phyloP scores from a whole-genome alignment of 64 coral and sea anemone genomes.

The Montipora capricornis region DNA sequence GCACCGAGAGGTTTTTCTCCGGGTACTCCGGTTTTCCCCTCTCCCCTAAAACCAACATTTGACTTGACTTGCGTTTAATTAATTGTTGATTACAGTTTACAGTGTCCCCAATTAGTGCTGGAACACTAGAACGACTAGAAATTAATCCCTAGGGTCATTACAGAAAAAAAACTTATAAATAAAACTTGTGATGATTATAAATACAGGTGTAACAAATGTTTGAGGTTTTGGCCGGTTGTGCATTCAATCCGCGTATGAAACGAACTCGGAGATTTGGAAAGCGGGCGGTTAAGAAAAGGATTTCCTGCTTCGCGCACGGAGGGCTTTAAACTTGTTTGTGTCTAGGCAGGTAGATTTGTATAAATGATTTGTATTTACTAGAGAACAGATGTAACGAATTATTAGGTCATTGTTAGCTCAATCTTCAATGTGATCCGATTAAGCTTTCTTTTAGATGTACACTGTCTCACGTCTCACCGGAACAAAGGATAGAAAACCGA shows the following conservation, averaged over 20 bases:
- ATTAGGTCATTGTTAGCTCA: not conserved
- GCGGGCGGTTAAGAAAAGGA: no score
- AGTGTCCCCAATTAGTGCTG: no score
- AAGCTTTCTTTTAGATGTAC: not conserved
- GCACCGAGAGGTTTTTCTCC: no score
- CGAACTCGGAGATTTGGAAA: no score
- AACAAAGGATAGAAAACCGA: not conserved
- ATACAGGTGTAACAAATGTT: not conserved
- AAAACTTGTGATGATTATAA: no score
- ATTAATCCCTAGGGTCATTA: not conserved
- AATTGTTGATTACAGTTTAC: no score
- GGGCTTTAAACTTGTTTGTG: not conserved
- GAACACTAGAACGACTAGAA: no score
- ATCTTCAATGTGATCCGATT: not conserved
- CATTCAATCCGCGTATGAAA: no score
- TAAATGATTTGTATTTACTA: conserved; percentile 6
- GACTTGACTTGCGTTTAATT: no score
- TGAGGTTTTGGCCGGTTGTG: not conserved
- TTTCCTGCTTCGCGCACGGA: not conserved
- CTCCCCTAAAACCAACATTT: no score
- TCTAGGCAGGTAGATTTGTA: not conserved
- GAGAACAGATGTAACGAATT: conserved; percentile 1
- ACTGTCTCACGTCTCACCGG: not conserved
- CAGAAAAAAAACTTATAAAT: not conserved
- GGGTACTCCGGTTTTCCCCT: no score